A percentile compares a stretch with the other conserved stretches of the same genome.
phyloP scores from a whole-genome alignment of 2,797 vertebrate genomes.

The Calcarius lapponicus region DNA sequence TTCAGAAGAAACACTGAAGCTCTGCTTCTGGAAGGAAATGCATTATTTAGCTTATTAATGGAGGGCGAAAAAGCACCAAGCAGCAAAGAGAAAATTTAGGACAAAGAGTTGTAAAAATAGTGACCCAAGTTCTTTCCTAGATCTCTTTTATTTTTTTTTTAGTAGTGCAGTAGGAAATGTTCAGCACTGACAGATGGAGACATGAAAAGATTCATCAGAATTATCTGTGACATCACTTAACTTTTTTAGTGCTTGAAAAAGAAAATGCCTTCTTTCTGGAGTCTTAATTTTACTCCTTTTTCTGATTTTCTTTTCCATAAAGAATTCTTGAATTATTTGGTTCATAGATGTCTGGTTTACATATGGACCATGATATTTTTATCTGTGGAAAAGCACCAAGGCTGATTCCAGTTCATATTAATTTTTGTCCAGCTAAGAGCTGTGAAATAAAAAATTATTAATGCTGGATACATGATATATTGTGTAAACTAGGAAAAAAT shows the following conservation, averaged over 20 bases:
- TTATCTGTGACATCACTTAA: background rate
- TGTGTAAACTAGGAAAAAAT: background rate
- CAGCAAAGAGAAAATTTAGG: background rate
- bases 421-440: background rate
- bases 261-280: background rate
- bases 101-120: background rate
- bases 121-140: background rate
- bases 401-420: background rate
- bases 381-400: background rate
- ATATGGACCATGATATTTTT: background rate
- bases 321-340: background rate
- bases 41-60: background rate
- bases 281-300: background rate
- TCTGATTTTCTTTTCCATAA: background rate
- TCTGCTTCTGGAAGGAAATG: background rate
- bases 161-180: background rate
- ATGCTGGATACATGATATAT: background rate
- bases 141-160: background rate
- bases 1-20: background rate
- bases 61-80: background rate
- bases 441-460: background rate
- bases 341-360: background rate
- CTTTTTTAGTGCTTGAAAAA: background rate
- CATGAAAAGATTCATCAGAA: background rate
- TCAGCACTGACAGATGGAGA: background rate